phyloP scores from a whole-genome alignment of 2,797 vertebrate species.

The Jordanella pulchra region DNA sequence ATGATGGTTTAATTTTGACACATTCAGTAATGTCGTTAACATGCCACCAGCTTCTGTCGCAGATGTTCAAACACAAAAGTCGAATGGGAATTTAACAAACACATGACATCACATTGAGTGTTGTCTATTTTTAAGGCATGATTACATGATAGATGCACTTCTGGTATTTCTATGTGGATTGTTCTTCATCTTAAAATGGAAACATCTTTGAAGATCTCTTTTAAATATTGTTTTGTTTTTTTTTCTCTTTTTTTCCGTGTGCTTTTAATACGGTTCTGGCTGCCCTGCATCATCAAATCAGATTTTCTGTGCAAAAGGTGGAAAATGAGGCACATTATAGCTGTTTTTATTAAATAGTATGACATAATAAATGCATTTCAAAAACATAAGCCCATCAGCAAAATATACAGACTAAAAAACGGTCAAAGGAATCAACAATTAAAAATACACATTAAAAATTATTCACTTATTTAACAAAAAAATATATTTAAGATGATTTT shows the following conservation, averaged over 20 bases:
- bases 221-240: neutral
- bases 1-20: constrained; percentile 42
- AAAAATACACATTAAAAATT: neutral
- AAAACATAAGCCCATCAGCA: neutral
- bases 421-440: neutral
- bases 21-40: constrained; percentile 41
- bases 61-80: constrained; percentile 22
- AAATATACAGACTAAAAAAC: neutral
- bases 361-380: neutral
- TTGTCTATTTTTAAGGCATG: constrained; percentile 29
- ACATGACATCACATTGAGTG: constrained; percentile 36
- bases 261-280: neutral
- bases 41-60: constrained; percentile 42
- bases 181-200: constrained; percentile 6
- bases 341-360: neutral
- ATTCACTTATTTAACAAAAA: neutral
- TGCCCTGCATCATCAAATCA: neutral
- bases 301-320: neutral
- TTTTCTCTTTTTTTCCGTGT: neutral
- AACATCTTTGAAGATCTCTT: neutral
- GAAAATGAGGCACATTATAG: neutral
- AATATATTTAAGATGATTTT: neutral
- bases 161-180: constrained; percentile 15
- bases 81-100: constrained; percentile 41
- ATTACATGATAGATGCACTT: constrained; percentile 9